These are phyloP conservation scores for Coryphaenoides rupestris DNA, from an alignment of 2,113 vertebrate genomes.

Conservation along the genomic window DNA sequence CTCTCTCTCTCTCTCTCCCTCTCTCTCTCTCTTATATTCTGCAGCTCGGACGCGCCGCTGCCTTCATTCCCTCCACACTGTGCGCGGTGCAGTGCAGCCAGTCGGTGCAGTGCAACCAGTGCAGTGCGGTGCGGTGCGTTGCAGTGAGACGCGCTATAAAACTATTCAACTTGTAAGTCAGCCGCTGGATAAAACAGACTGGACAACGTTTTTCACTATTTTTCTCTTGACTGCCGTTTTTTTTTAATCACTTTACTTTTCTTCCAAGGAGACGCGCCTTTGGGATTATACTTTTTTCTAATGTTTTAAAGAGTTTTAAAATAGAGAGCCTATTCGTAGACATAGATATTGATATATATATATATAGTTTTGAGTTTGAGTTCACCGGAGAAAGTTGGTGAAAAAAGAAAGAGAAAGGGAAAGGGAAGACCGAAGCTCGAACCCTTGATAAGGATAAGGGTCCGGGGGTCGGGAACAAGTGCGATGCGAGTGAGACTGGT, in stretches of 20 bases:
- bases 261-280: constrained; percentile 38
- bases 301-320: constrained; percentile 30
- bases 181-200: constrained; percentile 48
- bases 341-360: too few species aligned
- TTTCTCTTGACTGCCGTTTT: constrained; percentile 5
- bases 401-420: too few species aligned
- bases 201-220: constrained; percentile 36
- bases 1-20: too few species aligned
- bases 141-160: too few species aligned
- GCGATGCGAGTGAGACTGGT: constrained; percentile 49
- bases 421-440: too few species aligned
- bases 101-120: constrained; percentile 45
- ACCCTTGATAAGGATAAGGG: too few species aligned
- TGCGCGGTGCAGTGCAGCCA: constrained; percentile 35
- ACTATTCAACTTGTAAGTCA: constrained; percentile 11
- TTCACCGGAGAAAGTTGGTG: too few species aligned
- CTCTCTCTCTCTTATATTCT: too few species aligned
- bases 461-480: constrained; percentile 46
- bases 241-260: too few species aligned
- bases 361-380: constrained; percentile 3
- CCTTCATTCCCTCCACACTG: constrained; percentile 64
- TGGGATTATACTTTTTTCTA: constrained; percentile 57
- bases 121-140: too few species aligned
- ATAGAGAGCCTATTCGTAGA: constrained; percentile 4
- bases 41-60: constrained; percentile 52